A percentile compares a stretch with the other conserved stretches of the same genome.
Evolutionary conservation across 2,888 invertebrate species (phyloP).

Genomic region (Drosophila paucipuncta): DNA sequence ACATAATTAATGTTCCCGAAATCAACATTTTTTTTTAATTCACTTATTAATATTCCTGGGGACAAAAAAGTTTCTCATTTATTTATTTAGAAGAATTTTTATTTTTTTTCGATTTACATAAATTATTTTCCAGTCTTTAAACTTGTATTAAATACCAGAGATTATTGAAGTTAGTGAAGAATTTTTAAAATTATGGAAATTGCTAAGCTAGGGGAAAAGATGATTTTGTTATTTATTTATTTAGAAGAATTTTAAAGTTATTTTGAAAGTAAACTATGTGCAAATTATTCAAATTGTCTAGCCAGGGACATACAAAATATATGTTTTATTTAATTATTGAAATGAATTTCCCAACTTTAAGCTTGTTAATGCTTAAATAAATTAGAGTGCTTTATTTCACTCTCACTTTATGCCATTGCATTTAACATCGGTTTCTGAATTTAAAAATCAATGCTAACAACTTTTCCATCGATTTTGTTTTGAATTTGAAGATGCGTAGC

Average conservation of each 20-base stretch:
- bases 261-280: background rate
- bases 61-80: background rate
- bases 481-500: background rate
- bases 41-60: background rate
- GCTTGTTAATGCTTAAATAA: background rate
- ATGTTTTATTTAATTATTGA: background rate
- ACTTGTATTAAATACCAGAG: background rate
- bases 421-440: background rate
- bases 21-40: background rate
- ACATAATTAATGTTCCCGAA: background rate
- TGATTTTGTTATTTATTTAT: background rate
- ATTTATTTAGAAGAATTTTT: background rate
- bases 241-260: background rate
- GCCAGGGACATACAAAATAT: background rate
- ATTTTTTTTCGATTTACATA: background rate
- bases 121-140: background rate
- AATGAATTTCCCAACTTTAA: background rate
- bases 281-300: background rate
- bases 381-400: background rate
- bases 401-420: background rate
- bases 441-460: background rate
- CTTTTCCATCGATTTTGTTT: background rate
- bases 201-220: background rate
- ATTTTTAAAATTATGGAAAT: background rate
- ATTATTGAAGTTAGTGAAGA: background rate